phyloP scores from a whole-genome alignment of 1,140 invertebrate species.

The Brachionus koreanus region DNA sequence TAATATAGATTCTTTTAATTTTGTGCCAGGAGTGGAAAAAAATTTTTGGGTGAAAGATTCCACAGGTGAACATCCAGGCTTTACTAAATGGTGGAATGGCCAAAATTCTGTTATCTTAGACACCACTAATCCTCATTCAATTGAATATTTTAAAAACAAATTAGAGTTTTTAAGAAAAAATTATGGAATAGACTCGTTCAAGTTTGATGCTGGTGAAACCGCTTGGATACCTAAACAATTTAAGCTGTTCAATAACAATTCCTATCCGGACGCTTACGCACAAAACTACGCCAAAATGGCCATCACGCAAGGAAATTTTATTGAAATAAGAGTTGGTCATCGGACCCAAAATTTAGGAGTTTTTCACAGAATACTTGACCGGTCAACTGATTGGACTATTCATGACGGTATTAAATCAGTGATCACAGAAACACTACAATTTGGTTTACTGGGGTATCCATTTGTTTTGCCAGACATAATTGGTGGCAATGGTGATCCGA shows the following conservation, averaged over 20 bases:
- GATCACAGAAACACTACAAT: constrained; percentile 73
- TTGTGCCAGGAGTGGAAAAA: neutral
- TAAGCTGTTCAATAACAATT: constrained; percentile 48
- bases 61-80: neutral
- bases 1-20: constrained; percentile 51
- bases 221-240: constrained; percentile 10
- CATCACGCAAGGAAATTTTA: constrained; percentile 64
- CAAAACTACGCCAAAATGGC: constrained; percentile 60
- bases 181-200: constrained; percentile 74
- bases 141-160: neutral
- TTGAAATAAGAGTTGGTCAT: constrained; percentile 74
- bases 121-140: neutral
- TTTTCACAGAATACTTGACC: constrained; percentile 82
- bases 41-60: constrained; percentile 1
- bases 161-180: neutral
- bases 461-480: constrained; percentile 85
- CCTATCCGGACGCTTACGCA: constrained; percentile 41
- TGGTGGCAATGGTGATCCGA: constrained; percentile 72
- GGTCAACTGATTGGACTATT: constrained; percentile 72
- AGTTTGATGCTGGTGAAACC: constrained; percentile 86
- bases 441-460: constrained; percentile 78
- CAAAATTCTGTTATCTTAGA: neutral
- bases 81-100: constrained; percentile 37
- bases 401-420: constrained; percentile 78
- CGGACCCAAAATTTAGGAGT: constrained; percentile 71